Evolutionary conservation across 2,113 vertebrate species (phyloP).

Genomic region (Stomatorhinus ivindoensis): DNA sequence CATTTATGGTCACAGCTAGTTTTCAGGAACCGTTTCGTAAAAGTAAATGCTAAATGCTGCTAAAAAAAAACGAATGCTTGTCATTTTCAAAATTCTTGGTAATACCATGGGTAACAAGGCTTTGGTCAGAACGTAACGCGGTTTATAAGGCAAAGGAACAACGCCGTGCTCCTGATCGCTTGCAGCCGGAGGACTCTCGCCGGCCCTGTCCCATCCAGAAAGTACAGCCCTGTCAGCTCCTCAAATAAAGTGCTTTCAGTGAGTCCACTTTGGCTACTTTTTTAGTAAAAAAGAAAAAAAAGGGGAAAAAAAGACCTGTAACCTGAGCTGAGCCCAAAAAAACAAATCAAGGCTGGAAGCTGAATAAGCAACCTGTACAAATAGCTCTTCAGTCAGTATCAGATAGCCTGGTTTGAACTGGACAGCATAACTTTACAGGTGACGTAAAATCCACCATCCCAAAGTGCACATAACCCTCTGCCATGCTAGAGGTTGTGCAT

Average conservation of each 20-base stretch:
- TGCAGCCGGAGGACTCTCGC: conserved; percentile 17
- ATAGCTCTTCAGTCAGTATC: conserved; percentile 3
- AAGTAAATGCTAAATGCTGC: neutral
- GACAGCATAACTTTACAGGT: conserved; percentile 27
- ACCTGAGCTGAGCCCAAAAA: conserved; percentile 20
- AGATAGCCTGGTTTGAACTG: conserved; percentile 24
- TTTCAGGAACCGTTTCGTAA: neutral
- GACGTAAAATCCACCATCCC: neutral
- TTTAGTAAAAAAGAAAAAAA: conserved; percentile 6
- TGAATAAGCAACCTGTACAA: conserved; percentile 17
- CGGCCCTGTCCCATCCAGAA: neutral
- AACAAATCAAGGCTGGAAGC: neutral
- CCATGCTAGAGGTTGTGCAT: neutral
- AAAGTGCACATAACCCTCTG: neutral
- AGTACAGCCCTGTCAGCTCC: conserved; percentile 27
- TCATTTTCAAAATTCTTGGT: neutral
- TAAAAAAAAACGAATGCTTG: conserved; percentile 14
- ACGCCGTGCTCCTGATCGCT: neutral
- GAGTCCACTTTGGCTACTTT: conserved; percentile 23
- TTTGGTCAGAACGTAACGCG: neutral
- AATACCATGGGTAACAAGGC: neutral
- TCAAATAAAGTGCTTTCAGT: conserved; percentile 61
- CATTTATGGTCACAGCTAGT: neutral
- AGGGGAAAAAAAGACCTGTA: neutral
- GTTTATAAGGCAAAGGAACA: neutral